Conservation (phyloP, 2,797 vertebrate genomes). For the Myotis vivesi region DNA sequence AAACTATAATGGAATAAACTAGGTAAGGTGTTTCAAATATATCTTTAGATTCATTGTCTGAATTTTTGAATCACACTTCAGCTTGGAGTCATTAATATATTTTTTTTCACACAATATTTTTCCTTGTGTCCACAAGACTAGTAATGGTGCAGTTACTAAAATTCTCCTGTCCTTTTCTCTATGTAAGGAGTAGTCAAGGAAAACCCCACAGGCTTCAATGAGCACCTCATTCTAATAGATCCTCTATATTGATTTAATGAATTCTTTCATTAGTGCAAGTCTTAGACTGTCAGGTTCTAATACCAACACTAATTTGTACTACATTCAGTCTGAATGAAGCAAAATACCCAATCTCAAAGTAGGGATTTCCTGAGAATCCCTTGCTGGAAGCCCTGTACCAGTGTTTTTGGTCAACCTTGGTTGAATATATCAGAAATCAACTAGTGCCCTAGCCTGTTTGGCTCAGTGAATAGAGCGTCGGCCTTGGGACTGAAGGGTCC, state of each 20-base stretch:
- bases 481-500: too few species aligned
- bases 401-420: background rate
- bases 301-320: background rate
- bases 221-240: background rate
- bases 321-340: background rate
- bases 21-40: background rate
- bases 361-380: background rate
- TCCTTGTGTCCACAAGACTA: background rate
- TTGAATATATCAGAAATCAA: background rate
- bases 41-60: background rate
- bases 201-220: background rate
- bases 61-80: background rate
- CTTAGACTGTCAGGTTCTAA: background rate
- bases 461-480: too few species aligned
- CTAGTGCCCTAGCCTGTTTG: too few species aligned
- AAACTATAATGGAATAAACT: background rate
- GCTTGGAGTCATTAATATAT: background rate
- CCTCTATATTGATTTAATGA: background rate
- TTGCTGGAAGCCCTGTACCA: background rate
- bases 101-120: background rate
- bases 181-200: background rate
- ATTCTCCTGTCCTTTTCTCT: background rate
- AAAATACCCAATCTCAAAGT: background rate
- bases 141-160: background rate
- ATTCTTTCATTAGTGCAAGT: background rate